These are phyloP conservation scores for Trinectes maculatus DNA, from an alignment of 2,113 vertebrate species.

Conservation along the genomic window DNA sequence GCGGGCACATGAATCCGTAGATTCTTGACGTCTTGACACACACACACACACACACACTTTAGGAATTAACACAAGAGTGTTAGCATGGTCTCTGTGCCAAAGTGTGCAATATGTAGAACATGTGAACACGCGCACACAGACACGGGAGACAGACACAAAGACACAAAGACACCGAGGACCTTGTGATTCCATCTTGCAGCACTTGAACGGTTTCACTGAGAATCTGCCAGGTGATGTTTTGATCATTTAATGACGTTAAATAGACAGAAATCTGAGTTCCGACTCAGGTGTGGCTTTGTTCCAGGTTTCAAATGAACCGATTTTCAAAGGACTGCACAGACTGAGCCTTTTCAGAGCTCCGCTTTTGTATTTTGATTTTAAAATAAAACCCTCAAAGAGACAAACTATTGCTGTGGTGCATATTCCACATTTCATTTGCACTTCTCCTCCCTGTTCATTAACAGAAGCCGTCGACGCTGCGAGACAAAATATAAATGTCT, in stretches of 20 bases:
- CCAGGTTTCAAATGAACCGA: too few relatives aligned
- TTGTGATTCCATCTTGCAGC: slow-evolving; percentile 12
- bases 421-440: slow-evolving; percentile 21
- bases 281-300: slow-evolving; percentile 1
- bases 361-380: too few relatives aligned
- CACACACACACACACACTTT: slow-evolving; percentile 17
- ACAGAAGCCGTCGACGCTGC: slow-evolving; percentile 17
- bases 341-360: too few relatives aligned
- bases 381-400: neutral
- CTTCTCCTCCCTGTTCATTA: neutral
- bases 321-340: too few relatives aligned
- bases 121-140: neutral
- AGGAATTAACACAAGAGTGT: slow-evolving; percentile 23
- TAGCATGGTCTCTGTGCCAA: neutral
- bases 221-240: slow-evolving; percentile 31
- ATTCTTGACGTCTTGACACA: slow-evolving; percentile 20
- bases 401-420: neutral
- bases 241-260: slow-evolving; percentile 31
- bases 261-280: slow-evolving; percentile 15
- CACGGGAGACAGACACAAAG: neutral
- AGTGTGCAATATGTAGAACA: slow-evolving; percentile 15
- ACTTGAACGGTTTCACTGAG: slow-evolving; percentile 52
- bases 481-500: slow-evolving; percentile 5
- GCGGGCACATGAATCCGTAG: slow-evolving; percentile 14
- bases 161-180: slow-evolving; percentile 4